phyloP scores from a whole-genome alignment of 2,113 vertebrate genomes.

The Myrmecobius fasciatus region DNA sequence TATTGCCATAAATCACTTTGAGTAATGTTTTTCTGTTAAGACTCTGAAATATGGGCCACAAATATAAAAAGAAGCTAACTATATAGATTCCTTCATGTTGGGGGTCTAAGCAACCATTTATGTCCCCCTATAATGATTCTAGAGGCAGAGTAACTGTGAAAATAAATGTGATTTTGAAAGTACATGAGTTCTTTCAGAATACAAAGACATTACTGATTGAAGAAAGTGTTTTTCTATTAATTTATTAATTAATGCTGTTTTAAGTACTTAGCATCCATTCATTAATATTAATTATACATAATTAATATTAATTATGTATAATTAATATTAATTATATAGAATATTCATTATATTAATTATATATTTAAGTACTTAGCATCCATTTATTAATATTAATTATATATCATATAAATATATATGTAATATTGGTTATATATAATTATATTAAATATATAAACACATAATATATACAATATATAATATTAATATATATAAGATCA shows the following conservation, averaged over 20 bases:
- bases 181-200: neutral
- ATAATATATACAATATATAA: too few species aligned
- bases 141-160: neutral
- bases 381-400: neutral
- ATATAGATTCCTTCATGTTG: neutral
- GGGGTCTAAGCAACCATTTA: neutral
- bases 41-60: neutral
- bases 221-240: neutral
- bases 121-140: constrained; percentile 28
- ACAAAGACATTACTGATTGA: neutral
- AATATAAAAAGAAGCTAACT: neutral
- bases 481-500: too few species aligned
- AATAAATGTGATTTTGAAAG: neutral
- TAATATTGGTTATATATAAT: too few species aligned
- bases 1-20: constrained; percentile 60
- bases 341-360: too few species aligned
- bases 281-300: neutral
- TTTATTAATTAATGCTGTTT: neutral
- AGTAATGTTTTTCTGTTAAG: neutral
- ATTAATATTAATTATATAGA: too few species aligned
- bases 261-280: neutral
- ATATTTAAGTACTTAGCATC: neutral
- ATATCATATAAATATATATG: too few species aligned
- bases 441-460: too few species aligned
- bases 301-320: too few species aligned